A percentile compares a stretch with the other conserved stretches of the same genome.
Evolutionary conservation across 2,888 invertebrate species (phyloP).

Genomic region (Strigamia crassipes): DNA sequence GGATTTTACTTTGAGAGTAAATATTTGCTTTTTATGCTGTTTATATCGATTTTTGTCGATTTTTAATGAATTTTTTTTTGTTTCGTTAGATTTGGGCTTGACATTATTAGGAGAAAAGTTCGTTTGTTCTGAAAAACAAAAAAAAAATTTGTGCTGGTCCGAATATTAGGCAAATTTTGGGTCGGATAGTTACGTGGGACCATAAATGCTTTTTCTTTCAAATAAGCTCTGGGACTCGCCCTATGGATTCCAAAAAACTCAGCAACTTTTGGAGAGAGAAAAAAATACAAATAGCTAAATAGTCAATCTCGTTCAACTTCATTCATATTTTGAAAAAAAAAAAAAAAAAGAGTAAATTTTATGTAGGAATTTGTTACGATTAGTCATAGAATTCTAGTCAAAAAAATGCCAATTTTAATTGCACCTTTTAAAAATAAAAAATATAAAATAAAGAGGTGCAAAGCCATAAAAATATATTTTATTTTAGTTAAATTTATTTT

Average conservation of each 20-base stretch:
- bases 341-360: background rate
- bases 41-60: conserved; percentile 22
- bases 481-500: background rate
- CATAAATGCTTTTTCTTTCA: conserved; percentile 1
- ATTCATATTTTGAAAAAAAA: no score
- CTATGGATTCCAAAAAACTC: background rate
- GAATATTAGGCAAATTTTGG: background rate
- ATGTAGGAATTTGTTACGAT: conserved; percentile 2
- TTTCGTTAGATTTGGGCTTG: conserved; percentile 47
- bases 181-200: conserved; percentile 13
- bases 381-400: conserved; percentile 7
- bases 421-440: background rate
- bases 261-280: background rate
- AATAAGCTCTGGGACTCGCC: background rate
- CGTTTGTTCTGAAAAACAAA: background rate
- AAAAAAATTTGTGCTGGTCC: background rate
- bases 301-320: conserved; percentile 8
- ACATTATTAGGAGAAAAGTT: background rate
- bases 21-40: conserved; percentile 52
- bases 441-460: background rate
- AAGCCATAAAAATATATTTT: background rate
- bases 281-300: background rate
- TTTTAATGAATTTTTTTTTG: background rate
- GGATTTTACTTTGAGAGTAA: conserved; percentile 87
- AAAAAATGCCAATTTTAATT: background rate